These are phyloP conservation scores for Neotoxoptera formosana DNA, from an alignment of 1,140 invertebrate species.

Conservation along the genomic window DNA sequence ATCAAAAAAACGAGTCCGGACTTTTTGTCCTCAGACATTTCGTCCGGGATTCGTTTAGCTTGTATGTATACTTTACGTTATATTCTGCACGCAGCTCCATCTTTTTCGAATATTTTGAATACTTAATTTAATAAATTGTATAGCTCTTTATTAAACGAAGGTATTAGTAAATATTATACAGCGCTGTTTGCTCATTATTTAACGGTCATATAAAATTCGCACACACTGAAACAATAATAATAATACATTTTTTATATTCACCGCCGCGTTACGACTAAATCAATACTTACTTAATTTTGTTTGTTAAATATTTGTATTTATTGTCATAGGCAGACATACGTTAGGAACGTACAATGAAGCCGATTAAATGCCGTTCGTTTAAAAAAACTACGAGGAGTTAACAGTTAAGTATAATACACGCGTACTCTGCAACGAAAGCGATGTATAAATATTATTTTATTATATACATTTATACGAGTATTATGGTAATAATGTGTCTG, in stretches of 20 bases:
- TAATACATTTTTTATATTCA: background rate
- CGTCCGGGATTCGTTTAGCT: no score
- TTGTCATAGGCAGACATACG: background rate
- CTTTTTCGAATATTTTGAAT: background rate
- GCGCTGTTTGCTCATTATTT: background rate
- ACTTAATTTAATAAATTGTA: background rate
- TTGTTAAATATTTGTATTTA: background rate
- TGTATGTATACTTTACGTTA: background rate
- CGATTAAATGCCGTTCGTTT: background rate
- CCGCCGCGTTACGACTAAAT: background rate
- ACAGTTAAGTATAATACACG: no score
- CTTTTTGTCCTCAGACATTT: no score
- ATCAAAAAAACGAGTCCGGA: no score
- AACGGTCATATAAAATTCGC: background rate
- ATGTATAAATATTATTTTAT: background rate
- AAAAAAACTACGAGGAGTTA: background rate
- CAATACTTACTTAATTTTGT: background rate
- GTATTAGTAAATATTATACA: background rate
- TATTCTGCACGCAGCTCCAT: background rate
- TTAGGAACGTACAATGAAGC: background rate
- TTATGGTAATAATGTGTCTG: background rate
- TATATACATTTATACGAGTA: background rate
- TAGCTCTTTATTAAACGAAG: background rate
- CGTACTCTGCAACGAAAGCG: background rate
- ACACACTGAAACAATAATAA: background rate